Percentiles rank a stretch among this genome's conserved stretches.
Conservation (phyloP, 2,113 vertebrate species). For the Dipodomys ordii region DNA sequence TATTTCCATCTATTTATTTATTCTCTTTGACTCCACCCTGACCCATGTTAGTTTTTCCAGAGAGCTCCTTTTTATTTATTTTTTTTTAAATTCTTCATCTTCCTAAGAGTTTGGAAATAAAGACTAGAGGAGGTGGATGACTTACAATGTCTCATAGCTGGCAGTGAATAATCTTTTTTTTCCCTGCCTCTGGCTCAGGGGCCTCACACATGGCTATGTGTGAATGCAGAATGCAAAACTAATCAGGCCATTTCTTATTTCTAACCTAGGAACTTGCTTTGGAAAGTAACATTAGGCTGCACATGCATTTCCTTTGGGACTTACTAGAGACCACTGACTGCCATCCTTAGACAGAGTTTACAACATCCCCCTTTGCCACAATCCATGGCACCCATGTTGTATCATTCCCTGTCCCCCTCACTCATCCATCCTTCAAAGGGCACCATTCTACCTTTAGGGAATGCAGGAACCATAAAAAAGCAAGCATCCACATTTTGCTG, state of each 20-base stretch:
- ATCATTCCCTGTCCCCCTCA: background rate
- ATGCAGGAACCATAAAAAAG: background rate
- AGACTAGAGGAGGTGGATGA: background rate
- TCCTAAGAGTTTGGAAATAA: background rate
- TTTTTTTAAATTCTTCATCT: background rate
- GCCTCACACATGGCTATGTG: background rate
- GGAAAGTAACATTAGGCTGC: background rate
- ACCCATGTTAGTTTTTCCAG: background rate
- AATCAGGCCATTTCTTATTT: background rate
- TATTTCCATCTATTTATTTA: background rate
- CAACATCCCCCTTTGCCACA: no score
- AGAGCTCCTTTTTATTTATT: background rate
- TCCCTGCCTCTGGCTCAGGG: background rate
- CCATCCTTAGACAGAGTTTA: background rate
- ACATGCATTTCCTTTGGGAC: background rate
- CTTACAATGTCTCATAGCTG: background rate
- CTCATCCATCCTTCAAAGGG: background rate
- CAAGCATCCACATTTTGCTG: background rate
- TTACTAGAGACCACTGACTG: background rate
- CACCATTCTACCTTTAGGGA: background rate
- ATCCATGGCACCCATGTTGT: accelerated
- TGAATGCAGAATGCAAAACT: background rate
- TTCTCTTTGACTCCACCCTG: background rate
- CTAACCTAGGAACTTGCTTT: background rate
- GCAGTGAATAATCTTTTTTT: background rate